Evolutionary conservation across 2,797 vertebrate genomes (phyloP).

Genomic region (Urocyon cinereoargenteus): DNA sequence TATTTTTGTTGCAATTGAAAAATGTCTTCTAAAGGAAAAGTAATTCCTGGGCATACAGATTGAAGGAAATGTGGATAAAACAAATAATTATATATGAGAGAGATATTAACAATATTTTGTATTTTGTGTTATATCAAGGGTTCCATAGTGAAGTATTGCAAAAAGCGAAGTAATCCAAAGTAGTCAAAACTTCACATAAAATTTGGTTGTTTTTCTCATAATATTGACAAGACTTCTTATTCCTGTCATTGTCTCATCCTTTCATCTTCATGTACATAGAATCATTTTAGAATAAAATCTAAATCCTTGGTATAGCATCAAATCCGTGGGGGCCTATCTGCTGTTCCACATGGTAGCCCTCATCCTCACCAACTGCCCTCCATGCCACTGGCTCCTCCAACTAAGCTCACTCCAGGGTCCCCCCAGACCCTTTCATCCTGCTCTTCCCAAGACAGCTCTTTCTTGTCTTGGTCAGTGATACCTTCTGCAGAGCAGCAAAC

Average conservation of each 20-base stretch:
- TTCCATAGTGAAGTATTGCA: not conserved
- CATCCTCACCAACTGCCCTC: not conserved
- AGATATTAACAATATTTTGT: not conserved
- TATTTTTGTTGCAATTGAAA: not conserved
- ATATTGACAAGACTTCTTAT: rapidly evolving
- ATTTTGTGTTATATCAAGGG: not conserved
- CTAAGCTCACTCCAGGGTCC: rapidly evolving
- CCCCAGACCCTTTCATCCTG: rapidly evolving
- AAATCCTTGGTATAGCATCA: rapidly evolving
- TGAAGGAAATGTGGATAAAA: not conserved
- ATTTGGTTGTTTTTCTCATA: not conserved
- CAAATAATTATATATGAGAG: not conserved
- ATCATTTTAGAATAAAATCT: not conserved
- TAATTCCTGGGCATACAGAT: not conserved
- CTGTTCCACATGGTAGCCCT: not conserved
- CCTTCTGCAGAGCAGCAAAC: rapidly evolving
- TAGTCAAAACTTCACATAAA: not conserved
- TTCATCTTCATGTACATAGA: too few species aligned
- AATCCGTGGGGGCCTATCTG: not conserved
- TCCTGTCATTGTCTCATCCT: not conserved
- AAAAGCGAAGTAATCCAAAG: not conserved
- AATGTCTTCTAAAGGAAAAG: not conserved
- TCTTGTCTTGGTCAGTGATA: not conserved
- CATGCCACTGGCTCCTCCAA: rapidly evolving
- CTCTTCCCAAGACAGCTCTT: rapidly evolving